Conservation (phyloP, 2,888 invertebrate species). For the Terebella lapidaria region DNA sequence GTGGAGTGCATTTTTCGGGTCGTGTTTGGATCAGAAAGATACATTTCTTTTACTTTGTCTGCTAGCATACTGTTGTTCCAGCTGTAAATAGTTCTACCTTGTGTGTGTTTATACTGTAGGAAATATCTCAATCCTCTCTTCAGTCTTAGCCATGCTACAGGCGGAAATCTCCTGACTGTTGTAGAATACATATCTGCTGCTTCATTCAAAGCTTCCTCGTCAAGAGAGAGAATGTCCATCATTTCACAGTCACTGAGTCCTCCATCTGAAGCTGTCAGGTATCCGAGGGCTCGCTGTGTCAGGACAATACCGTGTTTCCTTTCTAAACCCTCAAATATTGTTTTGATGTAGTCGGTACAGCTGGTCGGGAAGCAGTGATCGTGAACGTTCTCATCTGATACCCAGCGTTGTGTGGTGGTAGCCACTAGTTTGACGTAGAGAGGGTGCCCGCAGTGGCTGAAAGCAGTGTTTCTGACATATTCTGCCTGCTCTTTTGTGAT, state of each 20-base stretch:
- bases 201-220: slow-evolving; percentile 42
- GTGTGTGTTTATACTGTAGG: slow-evolving; percentile 31
- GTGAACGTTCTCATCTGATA: slow-evolving; percentile 2
- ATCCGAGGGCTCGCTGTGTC: slow-evolving; percentile 35
- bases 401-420: slow-evolving; percentile 6
- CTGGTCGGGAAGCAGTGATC: slow-evolving; percentile 25
- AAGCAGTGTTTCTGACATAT: slow-evolving; percentile 26
- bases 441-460: slow-evolving; percentile 34
- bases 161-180: slow-evolving; percentile 35
- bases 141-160: slow-evolving; percentile 38
- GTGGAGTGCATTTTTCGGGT: slow-evolving; percentile 35
- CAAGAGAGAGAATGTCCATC: slow-evolving; percentile 49
- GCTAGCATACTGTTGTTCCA: slow-evolving; percentile 38
- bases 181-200: slow-evolving; percentile 29
- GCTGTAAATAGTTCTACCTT: slow-evolving; percentile 38
- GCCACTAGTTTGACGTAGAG: slow-evolving; percentile 35
- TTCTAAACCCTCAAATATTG: slow-evolving; percentile 36
- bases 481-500: slow-evolving; percentile 32
- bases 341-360: slow-evolving; percentile 30
- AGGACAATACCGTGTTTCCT: slow-evolving; percentile 33
- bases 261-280: slow-evolving; percentile 41
- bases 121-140: slow-evolving; percentile 38
- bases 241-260: slow-evolving; percentile 51
- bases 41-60: slow-evolving; percentile 30
- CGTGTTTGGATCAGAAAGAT: slow-evolving; percentile 28